A percentile compares a stretch with the other conserved stretches of the same genome.
phyloP scores from a whole-genome alignment of 2,113 vertebrate genomes.

The Hemicordylus capensis region DNA sequence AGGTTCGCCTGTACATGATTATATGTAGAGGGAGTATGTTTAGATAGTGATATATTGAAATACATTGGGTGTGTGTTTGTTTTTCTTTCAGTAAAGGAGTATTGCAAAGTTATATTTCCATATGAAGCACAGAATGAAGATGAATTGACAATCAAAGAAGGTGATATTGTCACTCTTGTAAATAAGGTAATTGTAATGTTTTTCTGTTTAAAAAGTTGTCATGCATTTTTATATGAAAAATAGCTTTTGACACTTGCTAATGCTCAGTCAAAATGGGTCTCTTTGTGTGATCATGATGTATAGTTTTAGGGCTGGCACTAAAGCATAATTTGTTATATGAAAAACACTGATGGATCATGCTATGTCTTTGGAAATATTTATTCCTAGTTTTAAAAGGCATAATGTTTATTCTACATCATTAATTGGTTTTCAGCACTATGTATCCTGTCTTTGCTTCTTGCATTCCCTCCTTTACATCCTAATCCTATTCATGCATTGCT shows the following conservation, averaged over 20 bases:
- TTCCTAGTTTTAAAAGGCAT: not conserved
- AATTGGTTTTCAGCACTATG: not conserved
- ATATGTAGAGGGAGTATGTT: conserved; percentile 38
- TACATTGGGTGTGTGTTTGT: conserved; percentile 39
- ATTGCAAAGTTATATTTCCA: conserved; percentile 96
- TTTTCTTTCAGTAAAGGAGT: conserved; percentile 88
- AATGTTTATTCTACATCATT: conserved; percentile 4
- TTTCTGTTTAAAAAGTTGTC: not conserved
- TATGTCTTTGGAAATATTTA: not conserved
- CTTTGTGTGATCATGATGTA: not conserved
- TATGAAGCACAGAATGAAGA: conserved; percentile 97
- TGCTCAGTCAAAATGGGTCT: not conserved
- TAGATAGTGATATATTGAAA: not conserved
- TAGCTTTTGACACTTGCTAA: not conserved
- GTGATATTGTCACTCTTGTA: conserved; percentile 91
- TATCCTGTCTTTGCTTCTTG: not conserved
- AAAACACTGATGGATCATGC: not conserved
- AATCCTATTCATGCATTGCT: too few relatives aligned
- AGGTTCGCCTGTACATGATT: too few relatives aligned
- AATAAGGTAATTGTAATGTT: conserved; percentile 85
- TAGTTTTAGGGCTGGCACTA: not conserved
- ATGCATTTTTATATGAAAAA: not conserved
- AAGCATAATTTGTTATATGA: not conserved
- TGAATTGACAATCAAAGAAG: conserved; percentile 95
- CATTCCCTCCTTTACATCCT: not conserved